Base-by-base conservation (phyloP, 2,888 invertebrate genomes). In the Latheticus oryzae region DNA sequence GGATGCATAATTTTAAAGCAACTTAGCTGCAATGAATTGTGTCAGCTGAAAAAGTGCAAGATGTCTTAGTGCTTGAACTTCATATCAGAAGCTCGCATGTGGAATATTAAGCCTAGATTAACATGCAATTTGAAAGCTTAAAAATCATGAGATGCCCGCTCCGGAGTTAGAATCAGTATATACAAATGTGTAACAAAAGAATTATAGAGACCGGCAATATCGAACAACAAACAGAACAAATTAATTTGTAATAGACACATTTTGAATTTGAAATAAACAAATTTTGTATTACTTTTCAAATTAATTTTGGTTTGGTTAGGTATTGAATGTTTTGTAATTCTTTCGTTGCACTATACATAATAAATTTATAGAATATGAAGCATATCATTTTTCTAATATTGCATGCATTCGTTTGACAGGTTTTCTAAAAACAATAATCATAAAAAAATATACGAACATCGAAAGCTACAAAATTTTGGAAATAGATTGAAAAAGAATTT, bases 91-190 rank as follows among this genome's bases (percentile, higher is more conserved):
- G 64, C 65, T 59, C 61, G 60, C 68, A n/a, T 64, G 66, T 69
- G 64, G 62, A 60, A 60, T 66, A 66, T 69, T 67, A 70, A 70
- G 71, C 71, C 64, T 63, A 67, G 63, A 61, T 66, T 62, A 59
- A 67, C 70, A 71, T 72, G 72, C 72, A 69, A 48, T 61, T 61
- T 61, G 58, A 60, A 60, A 65, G 54, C 66, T 70, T 71, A 70
- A 69, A 71, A 52, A 47, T 32, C 23, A 28, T 19, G 9, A 11
- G 35, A 19, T 24, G 30, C 32, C 24, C 13, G 24, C n/a, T 40
- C 11, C 5, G 11, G 8, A 19, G 26, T 26, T n/a, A 26, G 26
- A 26, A 26, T 21, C 7, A 21, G 7, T 7, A 21, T 5, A 21
- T 21, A 21, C 7, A 21, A 21, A 21, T 21, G 4, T 21, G 7